Conservation (phyloP, 2,888 invertebrate genomes). For the Lasioglossum zephyrum region DNA sequence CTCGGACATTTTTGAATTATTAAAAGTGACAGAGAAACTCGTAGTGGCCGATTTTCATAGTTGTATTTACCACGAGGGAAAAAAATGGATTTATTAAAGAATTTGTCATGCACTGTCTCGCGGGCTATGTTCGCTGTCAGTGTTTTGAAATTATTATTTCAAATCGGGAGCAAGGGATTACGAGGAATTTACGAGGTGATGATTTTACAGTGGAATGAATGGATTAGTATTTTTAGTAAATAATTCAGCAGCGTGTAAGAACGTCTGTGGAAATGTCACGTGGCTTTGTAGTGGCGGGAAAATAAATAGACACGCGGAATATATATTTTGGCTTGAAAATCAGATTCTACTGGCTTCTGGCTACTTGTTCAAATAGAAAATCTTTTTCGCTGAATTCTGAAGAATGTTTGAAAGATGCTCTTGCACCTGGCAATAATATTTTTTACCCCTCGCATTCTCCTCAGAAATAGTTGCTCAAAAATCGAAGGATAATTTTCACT, state of each 20-base stretch:
- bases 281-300: not conserved
- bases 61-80: not conserved
- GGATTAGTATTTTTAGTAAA: not conserved
- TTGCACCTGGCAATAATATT: not conserved
- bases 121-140: not conserved
- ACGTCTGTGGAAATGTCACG: not conserved
- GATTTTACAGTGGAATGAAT: not conserved
- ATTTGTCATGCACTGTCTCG: not conserved
- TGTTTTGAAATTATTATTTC: not conserved
- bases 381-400: not conserved
- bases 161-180: not conserved
- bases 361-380: not conserved
- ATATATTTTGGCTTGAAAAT: not conserved
- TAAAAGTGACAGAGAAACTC: not conserved
- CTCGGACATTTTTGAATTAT: not conserved
- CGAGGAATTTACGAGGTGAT: not conserved
- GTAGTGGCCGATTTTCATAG: not conserved
- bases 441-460: not conserved
- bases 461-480: not conserved
- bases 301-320: not conserved
- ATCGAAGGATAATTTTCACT: not conserved
- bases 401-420: not conserved
- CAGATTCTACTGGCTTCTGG: not conserved
- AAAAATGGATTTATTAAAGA: not conserved
- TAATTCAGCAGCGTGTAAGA: not conserved